phyloP scores from a whole-genome alignment of 2,888 invertebrate genomes.

The Emmelina monodactyla region DNA sequence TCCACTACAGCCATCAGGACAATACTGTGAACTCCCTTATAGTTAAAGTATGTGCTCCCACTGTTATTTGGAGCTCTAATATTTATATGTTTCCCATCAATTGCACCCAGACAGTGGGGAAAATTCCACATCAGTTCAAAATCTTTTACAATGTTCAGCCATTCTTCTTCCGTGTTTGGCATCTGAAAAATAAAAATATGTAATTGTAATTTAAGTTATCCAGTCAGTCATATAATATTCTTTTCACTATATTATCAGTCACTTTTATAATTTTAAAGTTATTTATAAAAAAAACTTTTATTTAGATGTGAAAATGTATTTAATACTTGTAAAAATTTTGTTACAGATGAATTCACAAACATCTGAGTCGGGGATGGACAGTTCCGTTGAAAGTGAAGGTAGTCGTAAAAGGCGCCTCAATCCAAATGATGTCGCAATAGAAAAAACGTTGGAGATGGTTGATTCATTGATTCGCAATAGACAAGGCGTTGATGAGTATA shows the following conservation, averaged over 20 bases:
- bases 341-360: conserved; percentile 13
- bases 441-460: conserved; percentile 10
- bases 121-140: too few species aligned
- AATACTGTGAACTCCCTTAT: too few species aligned
- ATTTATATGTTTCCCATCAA: too few species aligned
- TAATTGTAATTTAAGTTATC: neutral
- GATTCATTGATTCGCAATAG: conserved; percentile 14
- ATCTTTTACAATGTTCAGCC: too few species aligned
- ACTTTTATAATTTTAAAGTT: conserved; percentile 7
- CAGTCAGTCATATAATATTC: conserved; percentile 5
- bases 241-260: conserved; percentile 6
- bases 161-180: too few species aligned
- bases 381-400: conserved; percentile 16
- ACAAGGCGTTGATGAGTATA: conserved; percentile 14
- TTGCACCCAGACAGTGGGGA: too few species aligned
- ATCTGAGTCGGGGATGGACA: conserved; percentile 14
- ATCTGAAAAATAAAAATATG: conserved; percentile 2
- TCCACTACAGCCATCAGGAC: too few species aligned
- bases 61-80: too few species aligned
- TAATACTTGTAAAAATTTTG: conserved; percentile 13
- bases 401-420: conserved; percentile 13
- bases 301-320: conserved; percentile 10
- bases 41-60: too few species aligned
- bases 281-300: conserved; percentile 11
- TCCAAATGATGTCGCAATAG: conserved; percentile 15